These are phyloP conservation scores for Ochropleura leucogaster DNA, from an alignment of 2,888 invertebrate genomes.

Conservation along the genomic window DNA sequence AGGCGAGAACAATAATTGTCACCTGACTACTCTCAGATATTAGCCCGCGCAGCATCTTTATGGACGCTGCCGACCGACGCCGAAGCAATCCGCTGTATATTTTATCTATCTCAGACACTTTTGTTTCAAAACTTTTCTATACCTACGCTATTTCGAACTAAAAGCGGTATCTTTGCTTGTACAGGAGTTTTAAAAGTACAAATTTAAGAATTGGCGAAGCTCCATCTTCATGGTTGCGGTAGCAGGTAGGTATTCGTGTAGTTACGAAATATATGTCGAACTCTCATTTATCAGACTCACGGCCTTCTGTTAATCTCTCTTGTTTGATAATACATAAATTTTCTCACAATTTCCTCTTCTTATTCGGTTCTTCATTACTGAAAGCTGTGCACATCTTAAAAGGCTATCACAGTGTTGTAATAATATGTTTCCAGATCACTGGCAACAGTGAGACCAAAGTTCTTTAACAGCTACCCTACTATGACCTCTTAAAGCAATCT, in stretches of 20 bases:
- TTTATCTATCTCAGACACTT: slow-evolving; percentile 50
- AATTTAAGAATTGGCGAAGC: slow-evolving; percentile 49
- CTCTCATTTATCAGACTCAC: slow-evolving; percentile 21
- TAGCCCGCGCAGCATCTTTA: slow-evolving; percentile 69
- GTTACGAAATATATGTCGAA: slow-evolving; percentile 35
- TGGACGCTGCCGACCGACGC: slow-evolving; percentile 51
- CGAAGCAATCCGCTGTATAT: slow-evolving; percentile 57
- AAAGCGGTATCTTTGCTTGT: slow-evolving; percentile 40
- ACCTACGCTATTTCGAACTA: slow-evolving; percentile 45
- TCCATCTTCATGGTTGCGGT: slow-evolving; percentile 41
- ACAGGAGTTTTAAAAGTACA: slow-evolving; percentile 43
- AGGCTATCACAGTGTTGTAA: background rate
- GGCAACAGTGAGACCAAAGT: background rate
- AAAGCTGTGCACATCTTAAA: background rate
- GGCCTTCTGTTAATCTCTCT: slow-evolving; percentile 18
- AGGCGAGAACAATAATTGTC: slow-evolving; percentile 55
- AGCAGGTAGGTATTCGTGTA: slow-evolving; percentile 45
- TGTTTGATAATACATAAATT: slow-evolving; percentile 12
- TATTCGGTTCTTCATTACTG: background rate
- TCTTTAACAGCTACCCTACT: too few species aligned
- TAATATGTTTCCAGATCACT: background rate
- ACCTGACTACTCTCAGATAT: slow-evolving; percentile 70
- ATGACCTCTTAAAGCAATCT: too few species aligned
- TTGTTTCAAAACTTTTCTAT: slow-evolving; percentile 51
- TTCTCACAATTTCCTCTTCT: background rate